Conservation (phyloP, 2,888 invertebrate species). For the Dichetophora obliterata region DNA sequence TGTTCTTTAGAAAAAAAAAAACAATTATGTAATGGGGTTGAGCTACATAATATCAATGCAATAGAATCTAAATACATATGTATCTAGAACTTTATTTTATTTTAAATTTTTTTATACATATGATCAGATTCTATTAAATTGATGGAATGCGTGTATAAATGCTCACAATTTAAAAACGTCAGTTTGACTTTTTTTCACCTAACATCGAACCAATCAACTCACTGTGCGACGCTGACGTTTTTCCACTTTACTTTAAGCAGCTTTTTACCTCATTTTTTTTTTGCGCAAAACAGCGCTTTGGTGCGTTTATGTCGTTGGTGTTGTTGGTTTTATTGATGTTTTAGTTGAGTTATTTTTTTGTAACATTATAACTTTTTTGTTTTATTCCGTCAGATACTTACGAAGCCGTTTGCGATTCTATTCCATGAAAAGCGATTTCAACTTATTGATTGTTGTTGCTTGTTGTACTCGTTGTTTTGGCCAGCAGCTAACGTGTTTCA, state of each 20-base stretch:
- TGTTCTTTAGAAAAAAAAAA: too few relatives aligned
- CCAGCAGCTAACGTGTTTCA: slow-evolving; percentile 6
- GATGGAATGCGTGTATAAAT: too few relatives aligned
- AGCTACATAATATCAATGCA: too few relatives aligned
- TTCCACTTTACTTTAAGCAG: background rate
- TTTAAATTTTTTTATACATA: too few relatives aligned
- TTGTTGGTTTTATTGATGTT: background rate
- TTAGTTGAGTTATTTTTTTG: background rate
- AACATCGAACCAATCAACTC: too few relatives aligned
- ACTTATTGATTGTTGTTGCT: slow-evolving; percentile 5
- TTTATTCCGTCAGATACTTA: background rate
- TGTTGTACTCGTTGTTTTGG: background rate
- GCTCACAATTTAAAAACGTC: too few relatives aligned
- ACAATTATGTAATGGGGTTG: too few relatives aligned
- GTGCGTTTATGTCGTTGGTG: slow-evolving; percentile 7
- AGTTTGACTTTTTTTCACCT: too few relatives aligned
- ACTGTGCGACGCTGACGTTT: background rate
- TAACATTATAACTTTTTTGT: background rate
- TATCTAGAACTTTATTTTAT: too few relatives aligned
- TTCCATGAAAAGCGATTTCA: slow-evolving; percentile 18
- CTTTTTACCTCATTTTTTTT: background rate
- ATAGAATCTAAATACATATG: too few relatives aligned
- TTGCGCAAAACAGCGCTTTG: background rate
- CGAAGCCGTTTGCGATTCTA: background rate
- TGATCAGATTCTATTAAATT: too few relatives aligned